These are phyloP conservation scores for Stenotaenia linearis DNA, from an alignment of 2,888 invertebrate species.

Conservation along the genomic window DNA sequence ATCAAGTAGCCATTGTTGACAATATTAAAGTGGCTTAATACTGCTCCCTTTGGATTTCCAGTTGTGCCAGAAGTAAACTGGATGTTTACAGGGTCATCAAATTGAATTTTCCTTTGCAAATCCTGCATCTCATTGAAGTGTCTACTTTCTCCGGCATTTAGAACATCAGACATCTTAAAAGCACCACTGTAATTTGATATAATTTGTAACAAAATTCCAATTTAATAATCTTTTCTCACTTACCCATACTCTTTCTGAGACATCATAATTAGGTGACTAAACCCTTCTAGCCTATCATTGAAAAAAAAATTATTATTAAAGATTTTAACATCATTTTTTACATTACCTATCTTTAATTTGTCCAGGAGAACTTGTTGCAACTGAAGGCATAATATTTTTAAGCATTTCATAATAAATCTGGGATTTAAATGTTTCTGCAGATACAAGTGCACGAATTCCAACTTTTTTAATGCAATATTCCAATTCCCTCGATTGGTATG, in stretches of 20 bases:
- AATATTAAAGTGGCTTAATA: slow-evolving; percentile 63
- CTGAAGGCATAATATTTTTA: neutral
- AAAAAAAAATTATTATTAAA: neutral
- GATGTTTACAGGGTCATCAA: slow-evolving; percentile 66
- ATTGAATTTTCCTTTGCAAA: slow-evolving; percentile 55
- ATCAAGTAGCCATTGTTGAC: slow-evolving; percentile 68
- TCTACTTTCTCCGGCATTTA: slow-evolving; percentile 47
- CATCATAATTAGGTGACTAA: slow-evolving; percentile 52
- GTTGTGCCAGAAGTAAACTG: slow-evolving; percentile 83
- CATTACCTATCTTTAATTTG: neutral
- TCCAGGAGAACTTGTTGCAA: neutral
- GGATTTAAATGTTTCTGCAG: slow-evolving; percentile 57
- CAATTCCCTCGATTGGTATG: slow-evolving; percentile 63
- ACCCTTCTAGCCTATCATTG: neutral
- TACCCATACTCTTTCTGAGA: slow-evolving; percentile 55
- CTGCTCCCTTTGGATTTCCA: slow-evolving; percentile 69
- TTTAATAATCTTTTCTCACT: slow-evolving; percentile 43
- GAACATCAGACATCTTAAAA: neutral
- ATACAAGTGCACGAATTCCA: slow-evolving; percentile 60
- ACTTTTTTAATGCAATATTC: slow-evolving; percentile 67
- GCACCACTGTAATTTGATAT: neutral
- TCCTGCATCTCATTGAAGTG: slow-evolving; percentile 45
- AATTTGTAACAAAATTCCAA: neutral
- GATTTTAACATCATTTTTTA: no score
- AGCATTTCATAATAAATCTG: slow-evolving; percentile 54